Conservation (phyloP, 2,113 vertebrate genomes). For the Serilophus lunatus region DNA sequence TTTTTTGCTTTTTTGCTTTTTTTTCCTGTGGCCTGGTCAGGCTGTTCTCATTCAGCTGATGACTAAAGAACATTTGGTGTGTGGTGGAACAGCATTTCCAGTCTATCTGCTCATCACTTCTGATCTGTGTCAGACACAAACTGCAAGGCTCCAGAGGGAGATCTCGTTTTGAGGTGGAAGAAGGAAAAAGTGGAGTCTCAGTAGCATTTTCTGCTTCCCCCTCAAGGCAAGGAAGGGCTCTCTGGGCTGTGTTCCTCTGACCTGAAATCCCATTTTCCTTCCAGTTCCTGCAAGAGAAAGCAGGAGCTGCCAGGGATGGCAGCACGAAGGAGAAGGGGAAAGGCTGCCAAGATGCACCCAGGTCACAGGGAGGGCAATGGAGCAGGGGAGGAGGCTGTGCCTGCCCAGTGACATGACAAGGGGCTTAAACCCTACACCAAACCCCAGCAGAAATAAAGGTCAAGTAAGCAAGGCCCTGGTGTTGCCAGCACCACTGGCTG, state of each 20-base stretch:
- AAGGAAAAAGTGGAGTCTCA: background rate
- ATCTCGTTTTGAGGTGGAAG: background rate
- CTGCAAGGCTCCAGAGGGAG: accelerated
- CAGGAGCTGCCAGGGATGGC: background rate
- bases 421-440: background rate
- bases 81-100: background rate
- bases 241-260: background rate
- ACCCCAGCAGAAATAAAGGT: background rate
- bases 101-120: background rate
- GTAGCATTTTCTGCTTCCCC: background rate
- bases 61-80: background rate
- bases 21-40: background rate
- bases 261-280: background rate
- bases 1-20: accelerated
- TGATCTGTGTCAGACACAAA: background rate
- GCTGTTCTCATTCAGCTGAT: background rate
- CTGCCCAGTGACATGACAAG: background rate
- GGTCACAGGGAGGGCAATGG: background rate
- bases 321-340: background rate
- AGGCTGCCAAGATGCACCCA: background rate
- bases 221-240: background rate
- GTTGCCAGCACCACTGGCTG: background rate
- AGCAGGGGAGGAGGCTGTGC: background rate
- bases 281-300: background rate
- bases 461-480: background rate